Evolutionary conservation across 2,888 invertebrate species (phyloP), one percentile per base, ranked within the genome.

Genomic region (Hesperia comma): DNA sequence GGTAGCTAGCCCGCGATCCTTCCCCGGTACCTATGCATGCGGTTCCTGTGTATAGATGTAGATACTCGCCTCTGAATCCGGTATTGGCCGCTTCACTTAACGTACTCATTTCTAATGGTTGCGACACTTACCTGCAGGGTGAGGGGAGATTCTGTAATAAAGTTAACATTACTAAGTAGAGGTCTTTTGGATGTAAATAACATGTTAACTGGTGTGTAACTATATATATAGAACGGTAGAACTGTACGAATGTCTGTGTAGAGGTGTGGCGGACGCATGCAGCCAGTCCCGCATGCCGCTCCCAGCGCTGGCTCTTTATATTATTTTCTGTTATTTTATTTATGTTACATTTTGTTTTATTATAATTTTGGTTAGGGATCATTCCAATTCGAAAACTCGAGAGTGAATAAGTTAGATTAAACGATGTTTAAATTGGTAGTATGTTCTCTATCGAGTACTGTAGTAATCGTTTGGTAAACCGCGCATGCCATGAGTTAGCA

Each of bases 401-500:
- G 19, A 57, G 14, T 41, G 21, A 8, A 19, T 40, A 19, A 15
- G 21, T 2, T 43, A 26, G 41, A 14, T 26, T 4, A 57, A 41
- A n/a, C 41, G 17, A 21, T 26, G 10, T 21, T n/a, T 15, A 7
- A 19, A n/a, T 26, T 55, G 3, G 26, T 53, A 32, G 41, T 2
- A 6, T 41, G 46, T 63, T 46, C 46, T 55, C 33, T 0, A 15
- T 55, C 5, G 14, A 6, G 17, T n/a, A 53, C n/a, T 14, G 6
- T 14, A 49, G 17, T 19, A 17, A 57, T 8, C 12, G 37, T 51
- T 57, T 40, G 63, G 51, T 51, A 32, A 57, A 32, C n/a, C 57
- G 63, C 57, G 63, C 63, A 64, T 64, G 63, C 57, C 63, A 57
- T 33, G 41, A 64, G 49, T 57, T 64, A 64, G 57, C 43, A 26